These are phyloP conservation scores for Chrysina gloriosa DNA, from an alignment of 2,888 invertebrate species.

Conservation along the genomic window DNA sequence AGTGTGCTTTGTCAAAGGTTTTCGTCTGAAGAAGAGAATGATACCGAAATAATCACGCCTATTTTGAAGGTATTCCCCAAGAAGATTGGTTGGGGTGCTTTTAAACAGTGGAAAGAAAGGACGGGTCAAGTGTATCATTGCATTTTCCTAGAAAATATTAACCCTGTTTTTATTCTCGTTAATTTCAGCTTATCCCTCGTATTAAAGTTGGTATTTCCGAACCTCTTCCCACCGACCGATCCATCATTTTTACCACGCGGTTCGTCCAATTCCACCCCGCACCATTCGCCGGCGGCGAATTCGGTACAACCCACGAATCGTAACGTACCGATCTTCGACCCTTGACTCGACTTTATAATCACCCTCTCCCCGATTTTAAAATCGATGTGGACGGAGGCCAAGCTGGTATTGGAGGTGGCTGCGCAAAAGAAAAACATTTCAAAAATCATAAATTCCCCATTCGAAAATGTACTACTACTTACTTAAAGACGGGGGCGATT, in stretches of 20 bases:
- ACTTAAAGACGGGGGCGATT: conserved; percentile 58
- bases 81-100: no score
- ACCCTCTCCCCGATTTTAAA: conserved; percentile 91
- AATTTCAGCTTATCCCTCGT: no score
- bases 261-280: conserved; percentile 94
- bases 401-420: conserved; percentile 68
- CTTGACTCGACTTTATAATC: conserved; percentile 86
- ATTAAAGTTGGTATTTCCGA: conserved; percentile 46
- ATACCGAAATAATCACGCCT: no score
- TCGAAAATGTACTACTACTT: conserved; percentile 41
- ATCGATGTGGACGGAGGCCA: conserved; percentile 68
- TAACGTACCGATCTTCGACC: conserved; percentile 89
- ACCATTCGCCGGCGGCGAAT: conserved; percentile 95
- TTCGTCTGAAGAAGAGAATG: no score
- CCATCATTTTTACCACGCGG: conserved; percentile 97
- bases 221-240: conserved; percentile 92
- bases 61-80: no score
- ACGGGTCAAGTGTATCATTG: no score
- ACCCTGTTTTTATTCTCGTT: no score
- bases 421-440: conserved; percentile 47
- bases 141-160: no score
- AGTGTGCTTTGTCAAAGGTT: no score
- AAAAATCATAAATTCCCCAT: neutral
- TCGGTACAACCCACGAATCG: conserved; percentile 88
- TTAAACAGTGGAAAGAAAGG: no score